These are phyloP conservation scores for Epinotia ramella DNA, from an alignment of 2,888 invertebrate species.

Conservation along the genomic window DNA sequence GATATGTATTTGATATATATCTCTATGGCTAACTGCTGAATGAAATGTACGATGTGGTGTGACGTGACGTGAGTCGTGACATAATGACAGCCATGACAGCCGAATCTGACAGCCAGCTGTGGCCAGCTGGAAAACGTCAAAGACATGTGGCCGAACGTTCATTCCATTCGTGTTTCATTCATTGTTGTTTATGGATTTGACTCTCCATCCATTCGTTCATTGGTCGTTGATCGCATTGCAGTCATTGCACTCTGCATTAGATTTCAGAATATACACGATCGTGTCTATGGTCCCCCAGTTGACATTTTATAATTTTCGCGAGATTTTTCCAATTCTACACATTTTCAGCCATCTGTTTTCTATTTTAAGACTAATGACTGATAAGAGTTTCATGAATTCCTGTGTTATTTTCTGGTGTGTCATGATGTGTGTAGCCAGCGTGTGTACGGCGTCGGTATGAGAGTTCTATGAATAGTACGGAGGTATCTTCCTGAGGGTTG, in stretches of 20 bases:
- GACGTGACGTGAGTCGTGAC: neutral
- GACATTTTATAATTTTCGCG: slow-evolving; percentile 70
- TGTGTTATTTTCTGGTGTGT: slow-evolving; percentile 59
- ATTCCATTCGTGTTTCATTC: neutral
- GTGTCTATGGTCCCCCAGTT: slow-evolving; percentile 60
- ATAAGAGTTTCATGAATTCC: slow-evolving; percentile 68
- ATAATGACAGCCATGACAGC: slow-evolving; percentile 20
- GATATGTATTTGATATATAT: no score
- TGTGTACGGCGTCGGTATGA: slow-evolving; percentile 59
- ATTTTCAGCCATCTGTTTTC: slow-evolving; percentile 73
- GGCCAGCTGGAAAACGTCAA: slow-evolving; percentile 34
- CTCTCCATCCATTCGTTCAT: slow-evolving; percentile 2
- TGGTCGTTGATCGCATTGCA: slow-evolving; percentile 37
- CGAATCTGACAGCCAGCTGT: slow-evolving; percentile 25
- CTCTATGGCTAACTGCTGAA: no score
- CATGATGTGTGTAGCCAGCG: slow-evolving; percentile 64
- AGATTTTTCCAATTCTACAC: slow-evolving; percentile 70
- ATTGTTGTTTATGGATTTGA: slow-evolving; percentile 17
- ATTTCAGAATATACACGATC: slow-evolving; percentile 48
- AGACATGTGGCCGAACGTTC: slow-evolving; percentile 19
- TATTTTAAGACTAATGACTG: slow-evolving; percentile 83
- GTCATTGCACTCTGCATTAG: slow-evolving; percentile 29
- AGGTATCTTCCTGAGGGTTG: slow-evolving; percentile 57
- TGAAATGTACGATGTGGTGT: no score
- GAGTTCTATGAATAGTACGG: slow-evolving; percentile 63